phyloP scores from a whole-genome alignment of 2,888 invertebrate genomes.

The Hyles lineata region DNA sequence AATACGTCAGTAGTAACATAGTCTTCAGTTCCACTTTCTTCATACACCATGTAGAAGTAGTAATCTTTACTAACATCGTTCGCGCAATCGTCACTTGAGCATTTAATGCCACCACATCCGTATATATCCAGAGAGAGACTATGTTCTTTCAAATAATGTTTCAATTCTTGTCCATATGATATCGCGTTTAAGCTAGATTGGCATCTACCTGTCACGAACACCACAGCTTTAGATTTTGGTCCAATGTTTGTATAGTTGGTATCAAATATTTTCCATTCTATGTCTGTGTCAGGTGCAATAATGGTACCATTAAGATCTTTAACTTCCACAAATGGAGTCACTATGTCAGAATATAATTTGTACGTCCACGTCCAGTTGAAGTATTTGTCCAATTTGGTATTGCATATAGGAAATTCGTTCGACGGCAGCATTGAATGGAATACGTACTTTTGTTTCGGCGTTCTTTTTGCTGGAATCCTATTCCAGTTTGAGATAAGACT shows the following conservation, averaged over 20 bases:
- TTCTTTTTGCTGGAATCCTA: conserved; percentile 55
- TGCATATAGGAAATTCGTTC: conserved; percentile 60
- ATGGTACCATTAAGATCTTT: conserved; percentile 53
- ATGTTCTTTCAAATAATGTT: conserved; percentile 64
- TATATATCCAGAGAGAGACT: conserved; percentile 77
- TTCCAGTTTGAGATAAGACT: conserved; percentile 48
- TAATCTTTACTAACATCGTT: conserved; percentile 57
- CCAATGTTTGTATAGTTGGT: conserved; percentile 30
- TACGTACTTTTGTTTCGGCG: conserved; percentile 65
- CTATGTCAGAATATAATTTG: conserved; percentile 70
- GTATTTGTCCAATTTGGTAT: conserved; percentile 56
- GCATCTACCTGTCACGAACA: conserved; percentile 57
- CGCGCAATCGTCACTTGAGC: conserved; percentile 56
- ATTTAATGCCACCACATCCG: conserved; percentile 58
- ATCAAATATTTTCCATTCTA: conserved; percentile 49
- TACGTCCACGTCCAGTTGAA: conserved; percentile 81
- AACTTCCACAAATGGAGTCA: conserved; percentile 69
- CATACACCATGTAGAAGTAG: conserved; percentile 69
- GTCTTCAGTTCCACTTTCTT: conserved; percentile 60
- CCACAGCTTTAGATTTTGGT: conserved; percentile 50
- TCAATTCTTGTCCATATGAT: conserved; percentile 59
- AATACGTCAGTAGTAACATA: conserved; percentile 70
- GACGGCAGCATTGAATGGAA: conserved; percentile 65
- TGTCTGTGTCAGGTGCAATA: conserved; percentile 57
- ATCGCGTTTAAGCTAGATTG: conserved; percentile 40